Evolutionary conservation across 2,797 vertebrate genomes (phyloP), one percentile per base, ranked within the genome.

Genomic region (Salarias fasciatus): DNA sequence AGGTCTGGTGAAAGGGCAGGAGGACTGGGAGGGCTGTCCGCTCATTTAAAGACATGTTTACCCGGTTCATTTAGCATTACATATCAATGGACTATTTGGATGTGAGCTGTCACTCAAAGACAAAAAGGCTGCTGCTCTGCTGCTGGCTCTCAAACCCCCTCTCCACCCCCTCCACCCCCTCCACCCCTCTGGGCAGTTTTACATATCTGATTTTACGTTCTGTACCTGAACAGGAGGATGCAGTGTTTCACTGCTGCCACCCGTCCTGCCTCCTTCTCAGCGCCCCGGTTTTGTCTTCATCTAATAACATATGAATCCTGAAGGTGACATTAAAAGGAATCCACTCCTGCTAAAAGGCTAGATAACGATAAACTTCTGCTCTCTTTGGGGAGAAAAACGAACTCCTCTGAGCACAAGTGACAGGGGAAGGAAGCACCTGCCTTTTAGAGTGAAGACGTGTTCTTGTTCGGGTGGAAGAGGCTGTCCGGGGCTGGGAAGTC

Each of bases 41-140:
- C 77, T 90, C 82, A 88, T 92, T 91, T 92, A 93, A 92, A 84
- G 86, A 89, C 88, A 85, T 93, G 84, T 93, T 94, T 91, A 92
- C 86, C 83, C 70, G 87, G 83, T 93, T 94, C 90, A 88, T 92
- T 93, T 84, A 84, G 93, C 84, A 91, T 88, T 78, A 90, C 87
- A 80, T 76, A 89, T 91, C 85, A 90, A 69, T 84, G 54, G 73
- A 87, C 73, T 42, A 65, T 85, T 80, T 83, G 58, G 77, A 77
- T 72, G 79, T 75, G 84, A 84, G 79, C 88, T 80, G 85, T 86
- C 88, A 82, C 68, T 80, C 75, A 85, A 72, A 56, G 77, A 69
- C 45, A 63, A 55, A 67, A 62, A 66, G 40, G 62, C 71, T 43
- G 57, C 50, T 68, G 18, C 18, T 24, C 18, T 12, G 37, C 35